Evolutionary conservation across 64 coral and sea anemone species (phyloP).

Genomic region (Anthopleura sola): DNA sequence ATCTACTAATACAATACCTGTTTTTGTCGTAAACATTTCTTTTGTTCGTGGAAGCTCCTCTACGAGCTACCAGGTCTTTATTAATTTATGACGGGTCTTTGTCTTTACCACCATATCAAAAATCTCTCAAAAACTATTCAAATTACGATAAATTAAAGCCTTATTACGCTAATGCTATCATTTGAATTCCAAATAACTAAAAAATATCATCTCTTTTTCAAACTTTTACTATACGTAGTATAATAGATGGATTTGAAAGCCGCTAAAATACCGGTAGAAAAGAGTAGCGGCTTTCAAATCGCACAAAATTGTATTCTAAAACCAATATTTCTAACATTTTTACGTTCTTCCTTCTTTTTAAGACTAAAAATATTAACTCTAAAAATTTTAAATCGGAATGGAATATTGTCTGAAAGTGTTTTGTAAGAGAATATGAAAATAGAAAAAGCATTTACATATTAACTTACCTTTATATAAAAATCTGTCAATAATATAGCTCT

Average conservation of each 20-base stretch:
- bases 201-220: neutral
- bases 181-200: neutral
- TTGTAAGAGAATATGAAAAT: too few species aligned
- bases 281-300: neutral
- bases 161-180: neutral
- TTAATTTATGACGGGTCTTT: conserved; percentile 25
- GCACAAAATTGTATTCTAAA: neutral
- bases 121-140: neutral
- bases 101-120: neutral
- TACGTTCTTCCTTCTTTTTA: neutral
- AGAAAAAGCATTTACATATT: too few species aligned
- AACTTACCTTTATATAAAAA: neutral
- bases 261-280: neutral
- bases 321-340: neutral
- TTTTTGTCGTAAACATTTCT: conserved; percentile 3
- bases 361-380: neutral
- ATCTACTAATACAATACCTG: conserved; percentile 1
- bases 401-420: too few species aligned
- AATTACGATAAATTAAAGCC: neutral
- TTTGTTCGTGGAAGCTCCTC: conserved; percentile 8
- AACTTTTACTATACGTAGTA: neutral
- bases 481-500: neutral
- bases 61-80: neutral
- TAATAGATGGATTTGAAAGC: neutral
- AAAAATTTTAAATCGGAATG: too few species aligned